Evolutionary conservation across 2,888 invertebrate genomes (phyloP).

Genomic region (Acronicta leporina): DNA sequence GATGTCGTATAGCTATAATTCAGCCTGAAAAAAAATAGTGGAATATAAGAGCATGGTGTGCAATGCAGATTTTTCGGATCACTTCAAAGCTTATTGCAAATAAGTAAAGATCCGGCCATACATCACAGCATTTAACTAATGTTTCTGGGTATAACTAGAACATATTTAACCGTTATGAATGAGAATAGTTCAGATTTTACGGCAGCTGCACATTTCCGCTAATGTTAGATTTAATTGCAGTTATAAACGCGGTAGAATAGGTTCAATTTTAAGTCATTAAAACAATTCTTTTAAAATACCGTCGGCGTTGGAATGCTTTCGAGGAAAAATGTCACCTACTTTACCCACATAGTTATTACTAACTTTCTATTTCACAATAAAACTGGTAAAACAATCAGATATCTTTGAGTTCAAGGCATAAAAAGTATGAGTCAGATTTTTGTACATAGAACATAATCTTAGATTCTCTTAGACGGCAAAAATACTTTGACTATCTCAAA

Average conservation of each 20-base stretch:
- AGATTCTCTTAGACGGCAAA: constrained; percentile 17
- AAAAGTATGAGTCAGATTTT: constrained; percentile 33
- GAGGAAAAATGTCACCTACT: constrained; percentile 49
- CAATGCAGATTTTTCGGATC: constrained; percentile 23
- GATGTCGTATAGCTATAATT: background rate
- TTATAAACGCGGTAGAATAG: constrained; percentile 41
- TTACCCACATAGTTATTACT: constrained; percentile 48
- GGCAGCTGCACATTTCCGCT: constrained; percentile 48
- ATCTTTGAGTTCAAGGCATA: constrained; percentile 24
- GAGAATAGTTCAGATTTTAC: constrained; percentile 45
- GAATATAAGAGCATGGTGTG: constrained; percentile 26
- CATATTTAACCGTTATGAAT: constrained; percentile 36
- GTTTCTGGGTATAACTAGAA: constrained; percentile 24
- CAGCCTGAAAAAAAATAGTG: background rate
- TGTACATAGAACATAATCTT: constrained; percentile 17
- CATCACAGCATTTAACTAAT: constrained; percentile 42
- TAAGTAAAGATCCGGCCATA: constrained; percentile 39
- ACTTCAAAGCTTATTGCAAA: constrained; percentile 42
- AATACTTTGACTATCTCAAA: too few relatives aligned
- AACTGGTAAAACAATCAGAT: constrained; percentile 40
- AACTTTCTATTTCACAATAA: constrained; percentile 60
- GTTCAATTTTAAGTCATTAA: constrained; percentile 51
- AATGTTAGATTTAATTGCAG: constrained; percentile 52
- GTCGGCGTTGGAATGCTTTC: constrained; percentile 54
- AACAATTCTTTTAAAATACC: constrained; percentile 50